These are phyloP conservation scores for Oxycera nigricornis DNA, from an alignment of 2,888 invertebrate species.

Conservation along the genomic window DNA sequence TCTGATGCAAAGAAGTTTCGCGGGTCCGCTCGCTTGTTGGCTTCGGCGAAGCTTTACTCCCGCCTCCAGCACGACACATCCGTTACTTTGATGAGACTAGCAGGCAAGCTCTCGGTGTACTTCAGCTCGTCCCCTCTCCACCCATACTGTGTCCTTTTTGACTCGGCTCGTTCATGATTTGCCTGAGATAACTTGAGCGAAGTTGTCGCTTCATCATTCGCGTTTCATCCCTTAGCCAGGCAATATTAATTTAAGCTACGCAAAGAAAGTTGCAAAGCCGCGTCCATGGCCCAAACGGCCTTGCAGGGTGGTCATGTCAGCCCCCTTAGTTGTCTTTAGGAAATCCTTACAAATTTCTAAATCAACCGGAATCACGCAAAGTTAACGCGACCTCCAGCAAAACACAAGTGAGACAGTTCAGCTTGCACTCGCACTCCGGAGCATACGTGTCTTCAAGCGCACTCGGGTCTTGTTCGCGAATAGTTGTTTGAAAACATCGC, in stretches of 20 bases:
- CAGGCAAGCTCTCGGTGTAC: conserved; percentile 10
- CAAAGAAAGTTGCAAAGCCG: conserved; percentile 50
- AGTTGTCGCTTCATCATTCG: conserved; percentile 51
- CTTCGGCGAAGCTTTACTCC: conserved; percentile 16
- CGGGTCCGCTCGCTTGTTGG: not conserved
- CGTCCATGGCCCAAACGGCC: conserved; percentile 52
- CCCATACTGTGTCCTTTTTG: conserved; percentile 21
- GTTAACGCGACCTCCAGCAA: not conserved
- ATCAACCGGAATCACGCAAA: not conserved
- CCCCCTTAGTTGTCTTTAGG: conserved; percentile 48
- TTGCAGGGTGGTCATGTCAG: conserved; percentile 51
- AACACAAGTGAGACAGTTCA: conserved; percentile 9
- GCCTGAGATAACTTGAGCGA: conserved; percentile 43
- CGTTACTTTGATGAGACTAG: not conserved
- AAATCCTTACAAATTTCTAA: conserved; percentile 32
- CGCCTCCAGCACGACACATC: conserved; percentile 10
- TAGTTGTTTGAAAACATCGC: conserved; percentile 13
- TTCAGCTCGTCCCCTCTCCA: conserved; percentile 13
- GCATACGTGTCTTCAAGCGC: not conserved
- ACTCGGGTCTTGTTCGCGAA: conserved; percentile 4
- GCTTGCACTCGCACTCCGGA: not conserved
- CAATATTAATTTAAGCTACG: conserved; percentile 48
- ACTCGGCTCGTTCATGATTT: conserved; percentile 27
- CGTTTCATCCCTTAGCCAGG: conserved; percentile 53
- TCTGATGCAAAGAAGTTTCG: conserved; percentile 23